Conservation (phyloP, 2,113 vertebrate genomes). For the Mungos mungo region DNA sequence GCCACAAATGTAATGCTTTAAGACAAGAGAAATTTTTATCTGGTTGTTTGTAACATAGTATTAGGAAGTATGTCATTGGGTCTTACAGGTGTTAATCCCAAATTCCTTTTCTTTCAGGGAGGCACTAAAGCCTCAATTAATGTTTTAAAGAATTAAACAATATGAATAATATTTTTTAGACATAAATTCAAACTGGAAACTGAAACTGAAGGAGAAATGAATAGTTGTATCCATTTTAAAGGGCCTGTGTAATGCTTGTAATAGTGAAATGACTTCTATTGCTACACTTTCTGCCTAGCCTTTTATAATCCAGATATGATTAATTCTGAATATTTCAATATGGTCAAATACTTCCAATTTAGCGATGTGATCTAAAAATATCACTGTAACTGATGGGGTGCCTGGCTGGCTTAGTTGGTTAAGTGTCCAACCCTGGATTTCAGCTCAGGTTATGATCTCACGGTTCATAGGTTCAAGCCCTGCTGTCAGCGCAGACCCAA, state of each 20-base stretch:
- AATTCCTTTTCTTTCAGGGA: background rate
- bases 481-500: no score
- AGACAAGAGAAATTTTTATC: background rate
- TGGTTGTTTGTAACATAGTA: background rate
- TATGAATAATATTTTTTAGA: background rate
- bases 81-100: background rate
- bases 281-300: background rate
- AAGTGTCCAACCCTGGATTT: no score
- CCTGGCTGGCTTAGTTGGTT: no score
- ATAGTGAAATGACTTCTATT: background rate
- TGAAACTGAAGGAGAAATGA: background rate
- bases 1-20: background rate
- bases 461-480: no score
- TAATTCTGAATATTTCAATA: background rate
- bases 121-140: background rate
- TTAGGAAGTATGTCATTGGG: background rate
- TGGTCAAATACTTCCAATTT: background rate
- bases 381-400: background rate
- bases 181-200: background rate
- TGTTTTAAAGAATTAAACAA: background rate
- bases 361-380: background rate
- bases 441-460: no score
- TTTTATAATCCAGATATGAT: background rate
- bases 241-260: background rate
- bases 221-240: background rate